Evolutionary conservation across 2,888 invertebrate genomes (phyloP), one percentile per base, ranked within the genome.

Genomic region (Chloroclysta siterata): DNA sequence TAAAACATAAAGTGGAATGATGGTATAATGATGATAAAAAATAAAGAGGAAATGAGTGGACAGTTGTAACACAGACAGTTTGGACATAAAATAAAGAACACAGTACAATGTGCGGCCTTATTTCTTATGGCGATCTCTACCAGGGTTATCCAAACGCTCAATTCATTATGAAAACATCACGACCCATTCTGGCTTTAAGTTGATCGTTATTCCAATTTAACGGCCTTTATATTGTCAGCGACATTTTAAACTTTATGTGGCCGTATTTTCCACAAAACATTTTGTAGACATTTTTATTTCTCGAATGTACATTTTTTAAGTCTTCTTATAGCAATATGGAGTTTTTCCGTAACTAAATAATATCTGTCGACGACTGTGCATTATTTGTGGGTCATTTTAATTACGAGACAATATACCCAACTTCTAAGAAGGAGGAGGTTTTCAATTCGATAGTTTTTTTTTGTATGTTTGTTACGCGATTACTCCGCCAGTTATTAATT

Each of bases 131-230:
- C 3, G 8, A 8, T 33, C 8, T 8, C 7, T 33, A 33, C 33
- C 33, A 33, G 33, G 33, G 17, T 55, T n/a, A 48, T 47, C 15
- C 17, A 47, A 33, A 54, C 29, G 46, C 42, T 46, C 36, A 55
- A 56, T 64, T 17, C 42, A 53, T 53, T 53, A 61, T 13, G 48
- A 17, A 53, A 61, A 52, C 28, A 46, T 46, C 52, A 60, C 56
- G 47, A 65, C 14, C 46, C 22, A 56, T 57, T 47, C 28, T 53
- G 54, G 36, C 48, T 42, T 51, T 50, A 50, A 60, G 62, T 44
- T 66, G 62, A 54, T 65, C 64, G 64, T 71, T 66, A 63, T 60
- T 66, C 64, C 61, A 64, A 44, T 55, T 69, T 69, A 66, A 68
- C 64, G 66, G 46, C 39, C 48, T 59, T 58, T 60, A 69, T 65